Evolutionary conservation across 2,113 vertebrate species (phyloP).

Genomic region (Theristicus caerulescens): DNA sequence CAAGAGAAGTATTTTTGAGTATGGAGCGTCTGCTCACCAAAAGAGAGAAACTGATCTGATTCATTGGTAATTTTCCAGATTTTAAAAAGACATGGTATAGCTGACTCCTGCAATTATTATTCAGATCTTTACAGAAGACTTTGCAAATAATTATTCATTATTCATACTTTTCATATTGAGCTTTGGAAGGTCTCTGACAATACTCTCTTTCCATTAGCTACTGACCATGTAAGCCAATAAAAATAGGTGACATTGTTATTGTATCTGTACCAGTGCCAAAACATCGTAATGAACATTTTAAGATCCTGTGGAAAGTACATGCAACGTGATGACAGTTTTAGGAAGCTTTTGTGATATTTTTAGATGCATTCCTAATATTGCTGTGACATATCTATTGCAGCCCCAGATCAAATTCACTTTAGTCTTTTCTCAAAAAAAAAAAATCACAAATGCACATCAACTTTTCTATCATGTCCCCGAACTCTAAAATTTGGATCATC

Average conservation of each 20-base stretch:
- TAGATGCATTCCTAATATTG: neutral
- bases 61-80: neutral
- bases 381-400: neutral
- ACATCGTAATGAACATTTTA: neutral
- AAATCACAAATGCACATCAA: neutral
- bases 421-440: neutral
- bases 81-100: neutral
- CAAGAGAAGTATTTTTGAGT: neutral
- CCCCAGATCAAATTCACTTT: neutral
- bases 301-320: neutral
- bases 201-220: neutral
- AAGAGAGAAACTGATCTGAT: neutral
- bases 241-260: neutral
- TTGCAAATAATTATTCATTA: neutral
- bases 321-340: neutral
- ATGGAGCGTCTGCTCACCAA: neutral
- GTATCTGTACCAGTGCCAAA: neutral
- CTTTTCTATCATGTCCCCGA: neutral
- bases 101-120: neutral
- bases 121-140: neutral
- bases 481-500: neutral
- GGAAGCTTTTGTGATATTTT: constrained; percentile 46
- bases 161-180: neutral
- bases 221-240: neutral
- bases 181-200: neutral